Conservation (phyloP, 2,888 invertebrate species). For the Argynnis bischoffii region DNA sequence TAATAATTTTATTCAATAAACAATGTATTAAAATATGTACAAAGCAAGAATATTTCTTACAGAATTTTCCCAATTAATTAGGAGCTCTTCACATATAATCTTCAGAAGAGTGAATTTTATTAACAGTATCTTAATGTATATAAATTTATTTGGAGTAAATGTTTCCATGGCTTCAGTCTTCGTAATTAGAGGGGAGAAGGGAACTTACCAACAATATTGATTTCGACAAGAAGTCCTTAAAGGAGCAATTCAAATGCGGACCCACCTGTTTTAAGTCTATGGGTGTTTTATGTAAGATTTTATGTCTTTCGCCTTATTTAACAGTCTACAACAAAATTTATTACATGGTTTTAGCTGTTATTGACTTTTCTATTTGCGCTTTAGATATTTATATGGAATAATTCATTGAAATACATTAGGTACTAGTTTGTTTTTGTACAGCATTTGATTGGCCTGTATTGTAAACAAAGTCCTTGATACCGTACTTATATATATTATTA, state of each 20-base stretch:
- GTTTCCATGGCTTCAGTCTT: constrained; percentile 23
- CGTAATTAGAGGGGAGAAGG: constrained; percentile 30
- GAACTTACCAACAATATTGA: constrained; percentile 36
- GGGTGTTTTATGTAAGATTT: constrained; percentile 53
- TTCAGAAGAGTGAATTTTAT: constrained; percentile 14
- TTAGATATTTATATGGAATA: neutral
- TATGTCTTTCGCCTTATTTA: constrained; percentile 52
- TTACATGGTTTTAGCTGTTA: constrained; percentile 23
- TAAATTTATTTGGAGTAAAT: constrained; percentile 21
- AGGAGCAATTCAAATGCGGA: constrained; percentile 45
- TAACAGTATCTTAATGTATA: constrained; percentile 12
- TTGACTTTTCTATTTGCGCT: constrained; percentile 8
- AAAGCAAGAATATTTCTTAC: neutral
- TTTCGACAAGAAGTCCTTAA: constrained; percentile 43
- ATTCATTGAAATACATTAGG: neutral
- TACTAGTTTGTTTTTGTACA: too few species aligned
- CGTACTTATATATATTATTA: too few species aligned
- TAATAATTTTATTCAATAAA: neutral
- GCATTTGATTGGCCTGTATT: too few species aligned
- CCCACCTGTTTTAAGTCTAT: constrained; percentile 46
- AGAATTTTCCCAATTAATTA: constrained; percentile 21
- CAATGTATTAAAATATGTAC: neutral
- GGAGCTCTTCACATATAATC: constrained; percentile 7
- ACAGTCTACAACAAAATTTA: constrained; percentile 39
- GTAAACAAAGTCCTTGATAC: too few species aligned